phyloP scores from a whole-genome alignment of 1,140 invertebrate species.

The Oedothorax gibbosus region DNA sequence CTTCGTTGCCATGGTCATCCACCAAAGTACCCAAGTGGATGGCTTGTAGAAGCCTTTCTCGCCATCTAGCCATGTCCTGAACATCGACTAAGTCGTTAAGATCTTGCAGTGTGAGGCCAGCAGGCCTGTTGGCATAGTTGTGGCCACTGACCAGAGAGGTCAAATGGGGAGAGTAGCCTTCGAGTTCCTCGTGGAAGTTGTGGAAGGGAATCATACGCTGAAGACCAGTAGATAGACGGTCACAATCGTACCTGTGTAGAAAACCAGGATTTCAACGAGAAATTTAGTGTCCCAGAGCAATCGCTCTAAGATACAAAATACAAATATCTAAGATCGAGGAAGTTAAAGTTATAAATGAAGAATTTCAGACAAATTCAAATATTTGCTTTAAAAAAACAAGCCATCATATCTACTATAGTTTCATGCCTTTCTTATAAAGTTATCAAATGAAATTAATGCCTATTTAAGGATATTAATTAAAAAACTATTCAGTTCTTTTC shows the following conservation, averaged over 20 bases:
- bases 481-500: no score
- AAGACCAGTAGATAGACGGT: constrained; percentile 76
- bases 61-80: constrained; percentile 68
- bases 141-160: constrained; percentile 75
- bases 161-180: constrained; percentile 76
- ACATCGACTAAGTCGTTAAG: constrained; percentile 67
- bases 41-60: constrained; percentile 54
- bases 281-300: no score
- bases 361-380: no score
- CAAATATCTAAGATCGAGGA: no score
- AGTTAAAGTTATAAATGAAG: no score
- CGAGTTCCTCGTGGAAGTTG: constrained; percentile 63
- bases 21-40: constrained; percentile 50
- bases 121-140: constrained; percentile 74
- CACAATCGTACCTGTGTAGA: constrained; percentile 76
- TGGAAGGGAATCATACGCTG: constrained; percentile 57
- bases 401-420: no score
- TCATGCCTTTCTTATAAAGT: no score
- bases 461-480: no score
- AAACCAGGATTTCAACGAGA: background rate
- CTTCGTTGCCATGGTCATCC: constrained; percentile 51
- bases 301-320: no score
- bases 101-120: constrained; percentile 70
- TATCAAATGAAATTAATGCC: no score
- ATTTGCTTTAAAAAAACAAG: no score